A percentile compares a stretch with the other conserved stretches of the same genome.
These are phyloP conservation scores for Semaprochilodus insignis DNA, from an alignment of 2,797 vertebrate species.

Conservation along the genomic window DNA sequence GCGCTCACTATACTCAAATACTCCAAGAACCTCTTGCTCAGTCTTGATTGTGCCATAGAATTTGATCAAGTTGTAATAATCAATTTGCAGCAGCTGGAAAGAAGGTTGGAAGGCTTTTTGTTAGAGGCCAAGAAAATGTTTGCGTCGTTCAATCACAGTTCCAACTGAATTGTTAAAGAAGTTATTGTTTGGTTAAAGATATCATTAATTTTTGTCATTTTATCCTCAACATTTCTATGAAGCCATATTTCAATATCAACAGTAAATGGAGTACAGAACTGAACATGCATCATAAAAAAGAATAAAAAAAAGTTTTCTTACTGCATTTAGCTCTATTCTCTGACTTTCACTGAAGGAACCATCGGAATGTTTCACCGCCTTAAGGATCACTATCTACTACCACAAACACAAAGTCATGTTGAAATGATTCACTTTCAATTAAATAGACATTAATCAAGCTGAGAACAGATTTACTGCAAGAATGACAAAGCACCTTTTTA, in stretches of 20 bases:
- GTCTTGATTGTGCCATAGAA: conserved; percentile 96
- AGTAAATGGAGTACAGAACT: too few relatives aligned
- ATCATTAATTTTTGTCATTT: too few relatives aligned
- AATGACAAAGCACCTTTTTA: conserved; percentile 83
- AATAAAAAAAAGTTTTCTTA: conserved; percentile 61
- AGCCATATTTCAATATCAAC: too few relatives aligned
- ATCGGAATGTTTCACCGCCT: conserved; percentile 89
- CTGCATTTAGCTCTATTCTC: conserved; percentile 91
- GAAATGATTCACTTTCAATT: not conserved
- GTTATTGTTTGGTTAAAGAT: too few relatives aligned
- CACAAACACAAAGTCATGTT: conserved; percentile 1
- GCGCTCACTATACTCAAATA: conserved; percentile 93
- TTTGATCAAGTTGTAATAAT: conserved; percentile 97
- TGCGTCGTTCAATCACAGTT: too few relatives aligned
- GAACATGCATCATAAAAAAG: not conserved
- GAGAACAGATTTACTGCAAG: not conserved
- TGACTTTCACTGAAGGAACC: conserved; percentile 90
- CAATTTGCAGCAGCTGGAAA: conserved; percentile 89
- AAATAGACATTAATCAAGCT: not conserved
- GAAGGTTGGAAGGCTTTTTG: not conserved
- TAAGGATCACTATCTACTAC: conserved; percentile 89
- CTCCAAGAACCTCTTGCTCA: conserved; percentile 87
- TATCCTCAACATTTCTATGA: too few relatives aligned
- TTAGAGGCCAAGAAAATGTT: too few relatives aligned
- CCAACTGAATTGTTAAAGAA: too few relatives aligned